Base-by-base conservation (phyloP, 2,888 invertebrate species). In the Drosophila demipolita region DNA sequence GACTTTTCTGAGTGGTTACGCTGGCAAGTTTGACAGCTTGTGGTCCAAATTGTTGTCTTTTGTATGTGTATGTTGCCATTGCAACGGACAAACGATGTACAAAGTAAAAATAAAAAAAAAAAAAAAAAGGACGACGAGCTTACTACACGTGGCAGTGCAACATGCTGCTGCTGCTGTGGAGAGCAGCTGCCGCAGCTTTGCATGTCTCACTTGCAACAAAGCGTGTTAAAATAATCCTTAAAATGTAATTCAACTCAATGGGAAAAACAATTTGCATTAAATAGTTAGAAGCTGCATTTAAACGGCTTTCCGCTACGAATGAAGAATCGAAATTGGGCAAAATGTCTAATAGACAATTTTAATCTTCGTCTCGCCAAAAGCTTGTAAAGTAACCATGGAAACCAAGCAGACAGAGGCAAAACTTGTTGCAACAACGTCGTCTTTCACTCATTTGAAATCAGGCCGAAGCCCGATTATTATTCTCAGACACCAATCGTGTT, bases 211-310 rank as follows among this genome's bases (percentile, higher is more conserved):
- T 55, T 55, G 54, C 66, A 61, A 64, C 61, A 63, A 69, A 49
- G 72, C 33, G 68, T 66, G 65, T 80, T 29, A 63, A 42, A 60
- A 55, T 32, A 48, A 66, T 65, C 55, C 49, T 32, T n/a, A 55
- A 67, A 65, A 49, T 59, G 54, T 62, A 70, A 65, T 17, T 65
- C 48, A 64, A 58, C 53, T 66, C 61, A 64, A 68, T 61, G 62
- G 60, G 8, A 33, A 29, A 33, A 59, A 65, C 53, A 65, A 72
- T 50, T 67, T 49, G 45, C 35, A 58, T 45, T 69, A 71, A 82
- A 68, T 88, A 80, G 74, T 67, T 67, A 88, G 74, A 73, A 70
- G 77, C 67, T 65, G 35, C 53, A 70, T 71, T 66, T 55, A 8
- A 66, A 48, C 9, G 45, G 35, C 4, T n/a, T 15, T 8, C 20